phyloP scores from a whole-genome alignment of 2,797 vertebrate genomes.

The Myripristis murdjan region DNA sequence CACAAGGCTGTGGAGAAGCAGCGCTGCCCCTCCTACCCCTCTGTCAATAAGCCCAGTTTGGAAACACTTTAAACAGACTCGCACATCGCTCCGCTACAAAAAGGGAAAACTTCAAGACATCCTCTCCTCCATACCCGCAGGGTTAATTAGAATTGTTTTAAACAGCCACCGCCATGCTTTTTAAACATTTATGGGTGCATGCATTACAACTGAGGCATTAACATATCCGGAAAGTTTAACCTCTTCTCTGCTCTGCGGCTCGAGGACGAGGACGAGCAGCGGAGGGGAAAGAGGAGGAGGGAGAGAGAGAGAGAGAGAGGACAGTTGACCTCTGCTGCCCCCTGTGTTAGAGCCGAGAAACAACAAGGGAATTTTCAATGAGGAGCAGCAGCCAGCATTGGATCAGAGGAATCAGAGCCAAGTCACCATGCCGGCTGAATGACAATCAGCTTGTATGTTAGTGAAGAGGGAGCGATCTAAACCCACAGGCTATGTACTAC shows the following conservation, averaged over 20 bases:
- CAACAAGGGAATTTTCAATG: constrained; percentile 72
- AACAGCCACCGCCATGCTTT: constrained; percentile 80
- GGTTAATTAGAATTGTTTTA: constrained; percentile 88
- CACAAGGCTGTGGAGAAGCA: constrained; percentile 57
- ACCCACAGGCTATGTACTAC: constrained; percentile 69
- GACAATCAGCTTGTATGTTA: constrained; percentile 74
- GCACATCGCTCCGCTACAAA: constrained; percentile 63
- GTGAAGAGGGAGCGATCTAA: constrained; percentile 58
- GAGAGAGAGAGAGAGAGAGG: constrained; percentile 43
- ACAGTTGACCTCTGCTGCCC: constrained; percentile 83
- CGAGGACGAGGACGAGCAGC: constrained; percentile 39
- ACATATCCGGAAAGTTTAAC: constrained; percentile 79
- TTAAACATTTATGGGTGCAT: constrained; percentile 86
- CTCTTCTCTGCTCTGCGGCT: constrained; percentile 60
- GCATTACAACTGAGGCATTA: constrained; percentile 82
- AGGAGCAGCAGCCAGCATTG: constrained; percentile 65
- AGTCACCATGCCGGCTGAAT: constrained; percentile 69
- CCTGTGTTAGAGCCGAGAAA: constrained; percentile 77
- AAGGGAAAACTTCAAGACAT: constrained; percentile 73
- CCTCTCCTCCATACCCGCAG: constrained; percentile 78
- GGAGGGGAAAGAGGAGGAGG: constrained; percentile 24
- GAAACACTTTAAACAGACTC: constrained; percentile 83
- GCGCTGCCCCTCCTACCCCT: constrained; percentile 65
- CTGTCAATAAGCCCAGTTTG: constrained; percentile 81
- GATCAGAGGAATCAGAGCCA: constrained; percentile 71